Evolutionary conservation across 2,888 invertebrate species (phyloP), one percentile per base, ranked within the genome.

Genomic region (Ichneumon xanthorius): DNA sequence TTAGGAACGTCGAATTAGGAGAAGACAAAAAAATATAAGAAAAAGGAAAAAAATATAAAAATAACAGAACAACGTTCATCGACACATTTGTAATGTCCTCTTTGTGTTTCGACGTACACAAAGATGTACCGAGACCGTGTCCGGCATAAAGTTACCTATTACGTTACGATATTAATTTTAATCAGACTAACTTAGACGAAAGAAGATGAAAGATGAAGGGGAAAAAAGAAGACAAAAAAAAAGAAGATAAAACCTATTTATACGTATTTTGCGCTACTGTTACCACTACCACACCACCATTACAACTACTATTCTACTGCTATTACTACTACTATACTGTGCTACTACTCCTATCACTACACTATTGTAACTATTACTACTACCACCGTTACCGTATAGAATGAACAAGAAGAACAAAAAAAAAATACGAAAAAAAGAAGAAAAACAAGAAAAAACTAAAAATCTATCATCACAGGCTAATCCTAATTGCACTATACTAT

Each of bases 141-240:
- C 89, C 90, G 90, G 89, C 89, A 90, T 91, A 90, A 93, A 92
- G 92, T 92, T 93, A 93, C 92, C 92, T 92, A 92, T 92, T 92
- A 92, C 88, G 87, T 92, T 93, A 92, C 89, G 90, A 89, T 89
- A 82, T 91, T 92, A 92, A 92, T 89, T 92, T 92, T 91, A 88
- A 89, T 91, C 89, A 90, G 90, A 92, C 90, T 90, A 91, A 92
- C 91, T 88, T 91, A 90, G 89, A 90, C 40, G 30, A 67, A 63
- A 40, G 19, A 79, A 78, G 48, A 73, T 65, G 53, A 61, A 22
- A 48, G 55, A 80, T 45, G 58, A 45, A 2, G 78, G 50, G 50
- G 73, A 77, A 55, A 26, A 58, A 37, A 40, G 19, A 55, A 26
- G 19, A 58, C 50, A 63, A 82, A 53, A 65, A 48, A 65, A 48